phyloP scores from a whole-genome alignment of 2,888 invertebrate species.

The Anthophora plumipes region DNA sequence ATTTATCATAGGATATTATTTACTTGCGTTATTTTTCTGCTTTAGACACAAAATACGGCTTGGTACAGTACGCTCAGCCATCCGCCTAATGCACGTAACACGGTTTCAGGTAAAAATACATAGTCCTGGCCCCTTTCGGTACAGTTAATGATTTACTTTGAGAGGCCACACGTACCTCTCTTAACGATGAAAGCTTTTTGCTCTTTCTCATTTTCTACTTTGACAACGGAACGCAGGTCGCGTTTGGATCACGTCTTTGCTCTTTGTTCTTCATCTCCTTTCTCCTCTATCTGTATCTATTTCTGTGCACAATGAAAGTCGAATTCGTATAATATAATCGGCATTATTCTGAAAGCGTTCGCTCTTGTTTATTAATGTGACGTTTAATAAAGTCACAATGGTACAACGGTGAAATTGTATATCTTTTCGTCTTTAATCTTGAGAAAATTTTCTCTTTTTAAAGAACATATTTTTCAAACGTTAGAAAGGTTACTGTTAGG shows the following conservation, averaged over 20 bases:
- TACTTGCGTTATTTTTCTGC: not conserved
- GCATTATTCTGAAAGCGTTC: conserved; percentile 1
- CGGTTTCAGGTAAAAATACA: conserved; percentile 37
- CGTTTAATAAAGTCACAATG: not conserved
- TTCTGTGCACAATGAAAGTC: not conserved
- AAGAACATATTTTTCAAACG: not conserved
- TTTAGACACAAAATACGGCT: not conserved
- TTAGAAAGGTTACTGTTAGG: too few species aligned
- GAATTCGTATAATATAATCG: conserved; percentile 9
- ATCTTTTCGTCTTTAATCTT: not conserved
- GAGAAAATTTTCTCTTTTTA: too few species aligned
- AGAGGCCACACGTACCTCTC: conserved; percentile 54
- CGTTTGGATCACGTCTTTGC: not conserved
- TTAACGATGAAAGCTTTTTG: conserved; percentile 60
- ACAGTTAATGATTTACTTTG: conserved; percentile 68
- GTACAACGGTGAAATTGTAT: not conserved
- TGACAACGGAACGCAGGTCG: conserved; percentile 31
- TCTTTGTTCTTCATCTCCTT: not conserved
- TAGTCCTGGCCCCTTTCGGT: conserved; percentile 28
- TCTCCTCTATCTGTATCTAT: not conserved
- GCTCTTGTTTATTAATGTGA: not conserved
- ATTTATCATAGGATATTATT: not conserved
- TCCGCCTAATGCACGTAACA: not conserved
- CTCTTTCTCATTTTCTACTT: conserved; percentile 46
- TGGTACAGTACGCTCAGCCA: not conserved